Evolutionary conservation across 2,113 vertebrate species (phyloP).

Genomic region (Mus musculus): GRCm39 chr9:86960501-86961000

Average conservation of each 20-base stretch:
- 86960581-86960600: constrained; percentile 2
- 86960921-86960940: not conserved
- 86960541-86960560: not conserved
- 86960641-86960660: not conserved
- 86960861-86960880: not conserved
- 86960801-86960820: not conserved
- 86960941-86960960: not conserved
- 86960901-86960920: not conserved
- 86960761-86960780: no score
- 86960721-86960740: not conserved
- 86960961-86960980: not conserved
- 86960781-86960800: not conserved
- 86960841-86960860: no score
- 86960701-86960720: not conserved
- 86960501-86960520: not conserved
- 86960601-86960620: not conserved
- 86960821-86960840: no score
- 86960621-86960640: not conserved
- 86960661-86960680: not conserved
- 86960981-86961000: no score
- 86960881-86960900: not conserved
- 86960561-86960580: constrained; percentile 22
- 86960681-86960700: not conserved
- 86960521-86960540: not conserved
- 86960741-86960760: not conserved